Evolutionary conservation across 2,888 invertebrate genomes (phyloP), one percentile per base, ranked within the genome.

Genomic region (Pteria penguin): DNA sequence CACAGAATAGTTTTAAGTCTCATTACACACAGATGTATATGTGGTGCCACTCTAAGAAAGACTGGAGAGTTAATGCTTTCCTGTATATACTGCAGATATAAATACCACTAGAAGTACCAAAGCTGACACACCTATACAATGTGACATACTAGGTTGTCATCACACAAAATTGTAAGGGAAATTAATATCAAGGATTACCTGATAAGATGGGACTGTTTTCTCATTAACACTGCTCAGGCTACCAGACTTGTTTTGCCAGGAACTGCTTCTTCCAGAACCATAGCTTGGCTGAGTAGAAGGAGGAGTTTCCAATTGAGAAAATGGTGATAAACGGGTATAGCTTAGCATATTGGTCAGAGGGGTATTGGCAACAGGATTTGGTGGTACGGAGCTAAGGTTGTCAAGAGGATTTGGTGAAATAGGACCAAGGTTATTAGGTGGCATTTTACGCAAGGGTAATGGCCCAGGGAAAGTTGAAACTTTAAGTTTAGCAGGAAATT

Each of bases 191-290:
- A n/a, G n/a, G 22, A 36, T 84, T 78, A 89, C 88, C 86, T 88
- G 87, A 74, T 84, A 86, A 2, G 86, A 82, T 27, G 86, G 86
- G 26, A 85, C 80, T 4, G 87, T 85, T 69, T 85, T 86, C 68
- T 89, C 88, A 74, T 87, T 86, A 5, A 87, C 83, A 70, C 82
- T 86, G 63, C 82, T 81, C 26, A 87, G 83, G 75, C 83, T 82
- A 22, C 81, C 78, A 5, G 80, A 68, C 81, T 87, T 87, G 75
- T 82, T 82, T 73, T 86, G 87, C 88, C 87, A 87, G 24, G 80
- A 80, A 26, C 73, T 71, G 33, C 80, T 74, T 62, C 83, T 79
- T 3, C 67, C 63, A 18, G 78, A 79, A 33, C 80, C 82, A 76
- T 85, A 80, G 74, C 81, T 83, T 68, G 87, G 87, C 88, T 87